These are phyloP conservation scores for Apamea monoglypha DNA, from an alignment of 2,888 invertebrate species.

Conservation along the genomic window DNA sequence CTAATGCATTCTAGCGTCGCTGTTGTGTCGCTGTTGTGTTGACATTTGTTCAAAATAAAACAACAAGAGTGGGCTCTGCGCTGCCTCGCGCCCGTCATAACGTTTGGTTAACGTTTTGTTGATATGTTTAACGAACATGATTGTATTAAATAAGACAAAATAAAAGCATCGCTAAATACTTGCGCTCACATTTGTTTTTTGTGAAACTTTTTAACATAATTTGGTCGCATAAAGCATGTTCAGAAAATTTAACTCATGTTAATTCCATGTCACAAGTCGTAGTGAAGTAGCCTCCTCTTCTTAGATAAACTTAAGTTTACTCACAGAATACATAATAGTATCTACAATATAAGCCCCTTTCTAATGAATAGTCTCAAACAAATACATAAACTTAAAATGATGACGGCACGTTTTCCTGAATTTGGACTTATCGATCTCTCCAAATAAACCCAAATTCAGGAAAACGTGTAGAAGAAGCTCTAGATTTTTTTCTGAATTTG, in stretches of 20 bases:
- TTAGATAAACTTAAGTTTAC: background rate
- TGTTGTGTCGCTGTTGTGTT: conserved; percentile 38
- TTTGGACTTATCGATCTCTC: too few species aligned
- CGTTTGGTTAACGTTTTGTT: conserved; percentile 40
- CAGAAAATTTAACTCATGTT: background rate
- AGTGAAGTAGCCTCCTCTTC: background rate
- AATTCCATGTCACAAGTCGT: background rate
- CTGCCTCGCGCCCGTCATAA: conserved; percentile 11
- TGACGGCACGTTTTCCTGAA: too few species aligned
- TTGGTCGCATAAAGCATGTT: background rate
- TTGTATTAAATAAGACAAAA: conserved; percentile 33
- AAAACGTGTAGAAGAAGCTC: background rate
- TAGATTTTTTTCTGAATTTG: background rate
- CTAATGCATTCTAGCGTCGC: conserved; percentile 53
- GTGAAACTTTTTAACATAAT: background rate
- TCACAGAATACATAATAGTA: background rate
- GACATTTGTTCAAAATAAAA: conserved; percentile 62
- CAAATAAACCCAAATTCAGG: background rate
- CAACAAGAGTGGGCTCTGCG: conserved; percentile 32
- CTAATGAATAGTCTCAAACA: background rate
- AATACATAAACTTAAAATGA: background rate
- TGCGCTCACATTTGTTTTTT: background rate
- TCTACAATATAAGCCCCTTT: too few species aligned
- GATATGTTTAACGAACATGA: conserved; percentile 36
- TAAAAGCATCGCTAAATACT: conserved; percentile 7